Evolutionary conservation across 2,113 vertebrate species (phyloP).

Genomic region (Lathamus discolor): DNA sequence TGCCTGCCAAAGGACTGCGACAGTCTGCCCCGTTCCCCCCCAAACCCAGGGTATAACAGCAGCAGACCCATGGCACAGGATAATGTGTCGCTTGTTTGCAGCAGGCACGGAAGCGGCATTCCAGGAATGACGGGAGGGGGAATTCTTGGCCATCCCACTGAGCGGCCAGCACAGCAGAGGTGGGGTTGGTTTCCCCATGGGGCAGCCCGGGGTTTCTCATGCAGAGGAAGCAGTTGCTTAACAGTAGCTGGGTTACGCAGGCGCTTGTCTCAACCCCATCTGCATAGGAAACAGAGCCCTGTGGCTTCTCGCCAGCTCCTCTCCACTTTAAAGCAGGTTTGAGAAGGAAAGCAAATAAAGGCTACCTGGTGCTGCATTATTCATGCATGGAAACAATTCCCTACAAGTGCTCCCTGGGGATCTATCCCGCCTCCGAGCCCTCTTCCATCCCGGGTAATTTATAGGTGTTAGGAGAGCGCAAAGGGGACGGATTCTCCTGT

Average conservation of each 20-base stretch:
- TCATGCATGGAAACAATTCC: neutral
- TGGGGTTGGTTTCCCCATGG: neutral
- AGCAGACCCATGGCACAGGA: fast-evolving
- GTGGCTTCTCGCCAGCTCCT: neutral
- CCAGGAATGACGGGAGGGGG: neutral
- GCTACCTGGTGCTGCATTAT: neutral
- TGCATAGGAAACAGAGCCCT: neutral
- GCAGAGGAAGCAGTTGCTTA: neutral
- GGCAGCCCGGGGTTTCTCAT: fast-evolving
- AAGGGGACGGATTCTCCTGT: neutral
- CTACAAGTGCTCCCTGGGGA: neutral
- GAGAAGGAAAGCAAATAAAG: neutral
- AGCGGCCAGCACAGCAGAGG: fast-evolving
- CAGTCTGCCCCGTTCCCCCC: fast-evolving
- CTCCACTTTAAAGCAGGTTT: neutral
- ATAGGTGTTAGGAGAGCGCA: neutral
- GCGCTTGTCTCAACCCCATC: neutral
- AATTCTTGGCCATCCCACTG: neutral
- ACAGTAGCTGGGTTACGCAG: fast-evolving
- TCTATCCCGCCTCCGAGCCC: neutral
- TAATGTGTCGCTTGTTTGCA: fast-evolving
- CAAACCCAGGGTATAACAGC: fast-evolving
- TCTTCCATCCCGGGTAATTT: neutral
- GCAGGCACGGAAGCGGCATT: fast-evolving
- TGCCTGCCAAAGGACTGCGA: fast-evolving